Evolutionary conservation across 2,797 vertebrate species (phyloP).

Genomic region (Trachops cirrhosus): DNA sequence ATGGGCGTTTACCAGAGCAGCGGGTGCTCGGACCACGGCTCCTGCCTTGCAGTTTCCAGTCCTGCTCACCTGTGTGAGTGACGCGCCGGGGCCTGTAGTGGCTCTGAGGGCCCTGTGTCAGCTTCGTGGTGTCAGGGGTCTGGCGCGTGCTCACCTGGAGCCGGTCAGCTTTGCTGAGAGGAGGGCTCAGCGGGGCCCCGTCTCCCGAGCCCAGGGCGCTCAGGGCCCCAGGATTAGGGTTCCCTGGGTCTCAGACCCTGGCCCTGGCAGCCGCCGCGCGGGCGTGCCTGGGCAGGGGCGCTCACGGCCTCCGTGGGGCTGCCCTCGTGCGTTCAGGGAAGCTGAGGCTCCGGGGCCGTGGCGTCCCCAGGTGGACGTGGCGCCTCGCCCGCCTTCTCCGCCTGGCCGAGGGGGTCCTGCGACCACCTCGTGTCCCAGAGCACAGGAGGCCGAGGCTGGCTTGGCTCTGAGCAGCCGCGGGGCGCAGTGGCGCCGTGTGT

Average conservation of each 20-base stretch:
- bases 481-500: rapidly evolving
- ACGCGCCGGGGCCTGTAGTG: neutral
- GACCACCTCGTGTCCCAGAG: neutral
- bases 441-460: neutral
- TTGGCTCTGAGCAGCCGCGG: neutral
- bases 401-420: neutral
- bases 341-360: neutral
- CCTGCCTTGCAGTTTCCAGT: neutral
- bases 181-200: neutral
- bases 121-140: neutral
- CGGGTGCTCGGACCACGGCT: neutral
- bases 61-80: rapidly evolving
- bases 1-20: rapidly evolving
- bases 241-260: neutral
- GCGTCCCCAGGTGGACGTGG: neutral
- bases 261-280: rapidly evolving
- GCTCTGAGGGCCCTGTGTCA: neutral
- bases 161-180: rapidly evolving
- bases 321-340: rapidly evolving
- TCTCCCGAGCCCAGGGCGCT: neutral
- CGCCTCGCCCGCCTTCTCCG: neutral
- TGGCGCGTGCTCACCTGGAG: neutral
- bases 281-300: rapidly evolving
- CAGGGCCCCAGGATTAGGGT: neutral
- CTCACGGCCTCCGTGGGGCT: rapidly evolving